Percentiles rank a stretch among this genome's conserved stretches.
These are phyloP conservation scores for Sphaeramia orbicularis DNA, from an alignment of 2,797 vertebrate species.

Conservation along the genomic window DNA sequence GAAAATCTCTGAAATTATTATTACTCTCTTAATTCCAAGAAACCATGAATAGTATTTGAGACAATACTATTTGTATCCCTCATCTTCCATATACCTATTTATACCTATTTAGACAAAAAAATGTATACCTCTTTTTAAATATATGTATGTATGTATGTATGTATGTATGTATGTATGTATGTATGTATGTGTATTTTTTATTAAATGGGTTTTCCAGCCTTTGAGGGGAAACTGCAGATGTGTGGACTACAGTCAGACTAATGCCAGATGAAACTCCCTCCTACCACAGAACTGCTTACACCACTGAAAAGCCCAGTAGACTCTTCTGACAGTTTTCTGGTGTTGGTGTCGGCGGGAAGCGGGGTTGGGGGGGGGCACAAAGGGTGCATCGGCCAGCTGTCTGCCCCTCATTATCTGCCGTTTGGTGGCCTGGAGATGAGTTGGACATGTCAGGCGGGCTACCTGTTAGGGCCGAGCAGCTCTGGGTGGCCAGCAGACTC, in stretches of 20 bases:
- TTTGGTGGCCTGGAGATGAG: conserved; percentile 68
- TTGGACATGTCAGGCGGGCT: conserved; percentile 68
- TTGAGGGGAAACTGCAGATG: conserved; percentile 13
- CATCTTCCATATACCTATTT: no score
- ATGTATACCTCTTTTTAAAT: no score
- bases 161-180: no score
- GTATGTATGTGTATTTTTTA: no score
- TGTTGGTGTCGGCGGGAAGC: background rate
- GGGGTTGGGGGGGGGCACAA: background rate
- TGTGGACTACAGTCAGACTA: no score
- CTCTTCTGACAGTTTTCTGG: conserved; percentile 42
- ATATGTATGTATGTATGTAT: no score
- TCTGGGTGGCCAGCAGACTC: conserved; percentile 62
- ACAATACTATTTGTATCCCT: no score
- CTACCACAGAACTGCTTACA: conserved; percentile 41
- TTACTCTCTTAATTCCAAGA: no score
- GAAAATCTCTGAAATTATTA: no score
- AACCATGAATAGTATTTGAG: no score
- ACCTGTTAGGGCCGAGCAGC: conserved; percentile 70
- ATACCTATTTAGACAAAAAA: no score
- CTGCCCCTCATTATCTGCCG: conserved; percentile 68
- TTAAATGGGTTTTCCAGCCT: background rate
- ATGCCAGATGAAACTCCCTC: conserved; percentile 22
- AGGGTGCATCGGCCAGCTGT: conserved; percentile 62
- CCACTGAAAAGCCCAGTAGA: conserved; percentile 52